A percentile compares a stretch with the other conserved stretches of the same genome.
These are phyloP conservation scores for Gobiocypris rarus DNA, from an alignment of 2,113 vertebrate species.

Conservation along the genomic window DNA sequence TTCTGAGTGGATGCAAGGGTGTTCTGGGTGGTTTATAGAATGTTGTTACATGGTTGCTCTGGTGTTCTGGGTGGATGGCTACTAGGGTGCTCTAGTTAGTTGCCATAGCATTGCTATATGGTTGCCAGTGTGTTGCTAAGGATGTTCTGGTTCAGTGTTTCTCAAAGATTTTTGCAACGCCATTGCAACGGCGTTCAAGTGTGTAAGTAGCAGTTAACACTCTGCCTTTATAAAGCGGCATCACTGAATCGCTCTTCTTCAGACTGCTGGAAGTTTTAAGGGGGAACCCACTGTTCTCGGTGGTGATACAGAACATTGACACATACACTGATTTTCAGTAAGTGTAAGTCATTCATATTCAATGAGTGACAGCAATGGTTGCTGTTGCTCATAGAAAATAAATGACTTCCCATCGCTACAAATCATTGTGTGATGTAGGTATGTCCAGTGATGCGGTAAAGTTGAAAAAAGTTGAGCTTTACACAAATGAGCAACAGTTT, in stretches of 20 bases:
- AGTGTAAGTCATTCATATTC: slow-evolving; percentile 1
- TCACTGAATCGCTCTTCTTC: no score
- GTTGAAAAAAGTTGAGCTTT: not conserved
- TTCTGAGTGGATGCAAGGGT: no score
- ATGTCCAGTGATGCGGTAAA: not conserved
- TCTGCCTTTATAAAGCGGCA: no score
- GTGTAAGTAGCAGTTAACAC: no score
- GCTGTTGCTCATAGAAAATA: slow-evolving; percentile 19
- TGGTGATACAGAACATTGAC: not conserved
- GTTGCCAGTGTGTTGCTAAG: not conserved
- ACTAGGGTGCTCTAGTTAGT: not conserved
- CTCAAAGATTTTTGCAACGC: no score
- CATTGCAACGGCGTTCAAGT: no score
- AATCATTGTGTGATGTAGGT: slow-evolving; percentile 2
- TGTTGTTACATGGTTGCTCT: not conserved
- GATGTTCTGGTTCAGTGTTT: not conserved
- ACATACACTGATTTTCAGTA: not conserved
- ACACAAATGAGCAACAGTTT: not conserved
- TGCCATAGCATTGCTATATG: not conserved
- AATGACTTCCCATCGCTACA: slow-evolving; percentile 9
- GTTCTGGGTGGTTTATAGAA: no score
- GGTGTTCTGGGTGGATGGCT: not conserved
- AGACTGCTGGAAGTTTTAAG: no score
- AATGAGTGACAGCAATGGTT: slow-evolving; percentile 16
- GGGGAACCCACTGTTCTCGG: not conserved